These are phyloP conservation scores for Gymnodraco acuticeps DNA, from an alignment of 2,797 vertebrate genomes.

Conservation along the genomic window DNA sequence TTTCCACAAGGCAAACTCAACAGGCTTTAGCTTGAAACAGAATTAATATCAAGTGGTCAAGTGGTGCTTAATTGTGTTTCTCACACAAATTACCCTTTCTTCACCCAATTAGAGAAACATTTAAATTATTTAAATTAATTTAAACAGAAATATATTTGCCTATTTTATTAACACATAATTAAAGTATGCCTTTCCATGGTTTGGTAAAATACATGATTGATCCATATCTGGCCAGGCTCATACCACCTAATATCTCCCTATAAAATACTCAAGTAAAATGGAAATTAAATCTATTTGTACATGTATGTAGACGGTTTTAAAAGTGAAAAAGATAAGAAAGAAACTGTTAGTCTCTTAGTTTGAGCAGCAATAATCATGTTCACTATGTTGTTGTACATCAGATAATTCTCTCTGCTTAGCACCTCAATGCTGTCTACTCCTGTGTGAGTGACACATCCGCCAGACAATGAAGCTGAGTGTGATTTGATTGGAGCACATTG, in stretches of 20 bases:
- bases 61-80: not conserved
- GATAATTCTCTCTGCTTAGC: constrained; percentile 41
- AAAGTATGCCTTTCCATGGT: not conserved
- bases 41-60: constrained; percentile 3
- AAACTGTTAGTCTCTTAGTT: constrained; percentile 1
- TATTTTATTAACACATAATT: not conserved
- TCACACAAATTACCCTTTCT: not conserved
- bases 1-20: not conserved
- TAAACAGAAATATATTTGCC: too few relatives aligned
- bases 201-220: not conserved
- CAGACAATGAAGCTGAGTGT: constrained; percentile 56
- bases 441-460: constrained; percentile 57
- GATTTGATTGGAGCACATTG: constrained; percentile 50
- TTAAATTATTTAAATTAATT: not conserved
- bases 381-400: constrained; percentile 37
- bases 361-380: constrained; percentile 24
- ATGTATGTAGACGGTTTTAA: not conserved
- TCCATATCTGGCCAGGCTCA: not conserved
- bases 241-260: constrained; percentile 4
- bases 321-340: constrained; percentile 14
- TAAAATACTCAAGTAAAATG: not conserved
- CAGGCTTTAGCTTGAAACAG: not conserved
- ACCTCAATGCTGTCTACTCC: constrained; percentile 37
- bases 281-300: too few relatives aligned
- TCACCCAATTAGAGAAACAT: not conserved